Evolutionary conservation across 2,797 vertebrate species (phyloP), one percentile per base, ranked within the genome.

Genomic region (Gallinago solitaria): DNA sequence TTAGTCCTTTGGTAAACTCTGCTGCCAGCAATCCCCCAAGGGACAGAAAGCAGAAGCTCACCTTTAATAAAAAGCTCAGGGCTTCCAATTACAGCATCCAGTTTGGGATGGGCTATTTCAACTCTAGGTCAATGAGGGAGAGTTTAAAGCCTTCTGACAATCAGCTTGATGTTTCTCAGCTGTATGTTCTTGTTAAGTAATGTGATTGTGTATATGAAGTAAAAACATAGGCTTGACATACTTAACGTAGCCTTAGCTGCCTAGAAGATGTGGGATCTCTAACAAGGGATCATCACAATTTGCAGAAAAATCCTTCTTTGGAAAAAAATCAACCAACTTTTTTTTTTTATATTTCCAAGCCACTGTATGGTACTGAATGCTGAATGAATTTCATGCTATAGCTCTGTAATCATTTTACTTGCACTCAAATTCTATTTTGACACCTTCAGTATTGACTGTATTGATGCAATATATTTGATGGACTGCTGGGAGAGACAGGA

Each of bases 81-180:
- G 79, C 54, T 96, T 96, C 77, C 68, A 71, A 39, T 50, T 48
- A 70, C n/a, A 83, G 59, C 53, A 83, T 89, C 74, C 64, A 93
- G 53, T 69, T 67, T 89, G 85, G 78, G 37, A 88, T 8, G 19
- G 74, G 63, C 47, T 68, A 47, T 56, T 96, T 90, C 73, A 90
- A 59, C 90, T 95, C 56, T 12, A 83, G 68, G 51, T 68, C 82
- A 77, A 0, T 27, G 28, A 75, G 70, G 35, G 39, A 84, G 45
- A 92, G 64, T 54, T 78, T 80, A 94, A 93, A 91, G 76, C 71
- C 50, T 90, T 89, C 77, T 2, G 18, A 94, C 74, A 94, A 86
- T 68, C 91, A 91, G 65, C 79, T 83, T 51, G 39, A 51, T 93
- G 74, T 41, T 97, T 86, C 83, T 87, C 63, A 81, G 76, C 71